Percentiles rank a stretch among this genome's conserved stretches.
phyloP scores from a whole-genome alignment of 2,113 vertebrate genomes.

The Holacanthus passer region DNA sequence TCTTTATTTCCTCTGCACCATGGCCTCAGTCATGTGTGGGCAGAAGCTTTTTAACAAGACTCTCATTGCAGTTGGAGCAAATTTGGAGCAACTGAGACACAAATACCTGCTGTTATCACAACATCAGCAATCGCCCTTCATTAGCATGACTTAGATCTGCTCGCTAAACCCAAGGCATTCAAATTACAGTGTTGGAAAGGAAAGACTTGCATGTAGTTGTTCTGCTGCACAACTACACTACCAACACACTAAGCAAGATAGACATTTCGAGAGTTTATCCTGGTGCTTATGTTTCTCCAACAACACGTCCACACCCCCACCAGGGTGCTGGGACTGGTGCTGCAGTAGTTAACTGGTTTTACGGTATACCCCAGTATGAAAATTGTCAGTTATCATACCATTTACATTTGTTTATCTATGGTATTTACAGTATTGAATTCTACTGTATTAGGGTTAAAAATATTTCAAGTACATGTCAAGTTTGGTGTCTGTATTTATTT shows the following conservation, averaged over 20 bases:
- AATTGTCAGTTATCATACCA: too few species aligned
- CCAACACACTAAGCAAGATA: neutral
- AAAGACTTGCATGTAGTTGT: neutral
- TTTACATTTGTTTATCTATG: too few species aligned
- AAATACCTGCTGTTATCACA: constrained; percentile 61
- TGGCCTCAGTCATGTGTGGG: neutral
- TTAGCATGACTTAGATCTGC: constrained; percentile 20
- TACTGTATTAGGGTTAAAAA: too few species aligned
- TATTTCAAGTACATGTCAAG: too few species aligned
- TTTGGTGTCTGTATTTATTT: too few species aligned
- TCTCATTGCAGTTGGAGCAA: constrained; percentile 27
- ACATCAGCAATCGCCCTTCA: constrained; percentile 30
- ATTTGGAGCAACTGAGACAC: constrained; percentile 49
- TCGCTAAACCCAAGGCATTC: neutral
- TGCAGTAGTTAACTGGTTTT: too few species aligned
- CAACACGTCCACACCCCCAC: neutral
- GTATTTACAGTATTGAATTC: too few species aligned
- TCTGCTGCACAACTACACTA: neutral
- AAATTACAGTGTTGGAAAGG: neutral
- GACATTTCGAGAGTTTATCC: neutral
- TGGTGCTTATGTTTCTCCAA: neutral
- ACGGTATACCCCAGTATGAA: too few species aligned
- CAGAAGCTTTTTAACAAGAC: neutral
- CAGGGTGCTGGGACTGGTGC: neutral
- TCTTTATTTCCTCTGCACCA: constrained; percentile 8